phyloP scores from a whole-genome alignment of 2,888 invertebrate genomes.

The Pandemis corylana region DNA sequence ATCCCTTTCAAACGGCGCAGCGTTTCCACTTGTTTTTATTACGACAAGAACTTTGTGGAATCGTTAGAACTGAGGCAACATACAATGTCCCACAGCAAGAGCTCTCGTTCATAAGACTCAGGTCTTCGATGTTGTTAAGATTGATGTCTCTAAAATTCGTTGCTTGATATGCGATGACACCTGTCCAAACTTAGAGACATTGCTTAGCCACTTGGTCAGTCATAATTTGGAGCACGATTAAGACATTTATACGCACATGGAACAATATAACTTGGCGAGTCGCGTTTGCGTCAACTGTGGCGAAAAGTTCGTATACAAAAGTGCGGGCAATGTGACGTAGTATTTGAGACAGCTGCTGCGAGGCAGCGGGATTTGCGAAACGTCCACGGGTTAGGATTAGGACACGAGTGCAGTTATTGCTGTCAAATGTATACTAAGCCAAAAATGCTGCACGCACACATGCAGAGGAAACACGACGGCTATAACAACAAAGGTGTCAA shows the following conservation, averaged over 20 bases:
- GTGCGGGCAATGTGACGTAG: slow-evolving; percentile 5
- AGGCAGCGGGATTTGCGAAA: no score
- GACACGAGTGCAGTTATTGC: slow-evolving; percentile 1
- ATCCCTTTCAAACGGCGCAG: slow-evolving; percentile 41
- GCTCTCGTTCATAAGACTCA: no score
- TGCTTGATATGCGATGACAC: slow-evolving; percentile 6
- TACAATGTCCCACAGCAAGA: not conserved
- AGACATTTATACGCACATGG: slow-evolving; percentile 19
- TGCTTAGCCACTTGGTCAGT: slow-evolving; percentile 12
- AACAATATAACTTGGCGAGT: slow-evolving; percentile 17
- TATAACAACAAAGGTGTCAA: slow-evolving; percentile 2
- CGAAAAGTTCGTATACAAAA: slow-evolving; percentile 21
- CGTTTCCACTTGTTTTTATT: slow-evolving; percentile 42
- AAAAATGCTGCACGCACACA: not conserved
- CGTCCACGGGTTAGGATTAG: not conserved
- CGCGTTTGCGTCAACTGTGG: slow-evolving; percentile 14
- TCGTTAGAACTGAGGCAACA: slow-evolving; percentile 27
- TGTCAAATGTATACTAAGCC: not conserved
- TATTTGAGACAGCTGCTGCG: not conserved
- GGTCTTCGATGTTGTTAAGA: no score
- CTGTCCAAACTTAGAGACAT: slow-evolving; percentile 3
- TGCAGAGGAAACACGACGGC: not conserved
- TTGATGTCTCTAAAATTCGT: not conserved
- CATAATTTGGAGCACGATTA: slow-evolving; percentile 6
- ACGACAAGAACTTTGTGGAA: slow-evolving; percentile 27